These are phyloP conservation scores for Scomber colias DNA, from an alignment of 2,113 vertebrate species.

Conservation along the genomic window DNA sequence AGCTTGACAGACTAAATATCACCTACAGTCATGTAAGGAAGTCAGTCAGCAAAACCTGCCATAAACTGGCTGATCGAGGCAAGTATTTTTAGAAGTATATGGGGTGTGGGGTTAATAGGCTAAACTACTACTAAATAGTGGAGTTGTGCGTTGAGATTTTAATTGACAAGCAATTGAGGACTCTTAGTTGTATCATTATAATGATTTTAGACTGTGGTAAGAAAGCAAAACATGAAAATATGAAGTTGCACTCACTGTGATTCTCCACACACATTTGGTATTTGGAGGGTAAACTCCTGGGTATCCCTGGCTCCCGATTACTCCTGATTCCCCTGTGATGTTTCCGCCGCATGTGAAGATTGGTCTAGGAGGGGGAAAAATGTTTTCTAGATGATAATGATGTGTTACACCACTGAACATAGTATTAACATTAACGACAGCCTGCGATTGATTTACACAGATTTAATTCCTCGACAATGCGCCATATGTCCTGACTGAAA, in stretches of 20 bases:
- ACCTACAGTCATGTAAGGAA: constrained; percentile 13
- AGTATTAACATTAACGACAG: neutral
- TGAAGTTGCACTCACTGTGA: constrained; percentile 90
- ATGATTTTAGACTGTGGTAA: neutral
- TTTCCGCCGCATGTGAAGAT: constrained; percentile 94
- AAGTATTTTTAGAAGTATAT: constrained; percentile 51
- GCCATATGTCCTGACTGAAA: constrained; percentile 35
- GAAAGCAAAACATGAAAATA: constrained; percentile 8
- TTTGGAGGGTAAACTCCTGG: constrained; percentile 98
- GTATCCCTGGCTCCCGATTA: constrained; percentile 98
- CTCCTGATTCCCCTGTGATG: constrained; percentile 93
- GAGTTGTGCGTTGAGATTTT: neutral
- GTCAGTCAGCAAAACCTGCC: constrained; percentile 35
- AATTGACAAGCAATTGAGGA: neutral
- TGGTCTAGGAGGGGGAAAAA: constrained; percentile 80
- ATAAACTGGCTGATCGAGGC: neutral
- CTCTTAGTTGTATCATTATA: neutral
- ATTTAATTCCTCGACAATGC: constrained; percentile 45
- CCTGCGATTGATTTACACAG: constrained; percentile 10
- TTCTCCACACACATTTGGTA: constrained; percentile 98
- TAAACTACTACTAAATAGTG: neutral
- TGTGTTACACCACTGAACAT: neutral
- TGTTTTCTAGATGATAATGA: constrained; percentile 24
- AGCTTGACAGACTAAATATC: constrained; percentile 19
- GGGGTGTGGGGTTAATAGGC: constrained; percentile 16